phyloP scores from a whole-genome alignment of 2,888 invertebrate species.

The Dyspetes luteomarginatus region DNA sequence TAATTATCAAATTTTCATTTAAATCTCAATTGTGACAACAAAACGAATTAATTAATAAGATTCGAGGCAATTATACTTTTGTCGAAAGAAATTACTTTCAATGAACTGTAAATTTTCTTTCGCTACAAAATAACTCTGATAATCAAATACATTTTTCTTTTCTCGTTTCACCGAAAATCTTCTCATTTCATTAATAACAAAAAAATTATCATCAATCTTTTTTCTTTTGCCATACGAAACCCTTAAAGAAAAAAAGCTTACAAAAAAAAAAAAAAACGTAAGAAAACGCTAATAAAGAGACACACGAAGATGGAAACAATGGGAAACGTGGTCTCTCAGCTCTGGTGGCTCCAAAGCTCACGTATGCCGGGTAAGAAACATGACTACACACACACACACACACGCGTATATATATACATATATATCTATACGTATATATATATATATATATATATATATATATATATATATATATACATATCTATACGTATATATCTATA shows the following conservation, averaged over 20 bases:
- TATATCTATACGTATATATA: conserved; percentile 54
- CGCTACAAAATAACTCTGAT: no score
- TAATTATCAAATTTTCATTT: no score
- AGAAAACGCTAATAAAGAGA: conserved; percentile 16
- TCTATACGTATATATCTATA: background rate
- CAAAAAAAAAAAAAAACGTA: background rate
- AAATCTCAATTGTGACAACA: no score
- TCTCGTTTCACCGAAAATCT: no score
- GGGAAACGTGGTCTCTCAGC: conserved; percentile 40
- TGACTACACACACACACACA: conserved; percentile 25
- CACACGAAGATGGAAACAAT: conserved; percentile 62
- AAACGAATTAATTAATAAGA: no score
- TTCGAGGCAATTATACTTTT: no score
- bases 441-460: background rate
- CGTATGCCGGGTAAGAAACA: conserved; percentile 74
- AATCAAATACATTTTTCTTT: no score
- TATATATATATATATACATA: background rate
- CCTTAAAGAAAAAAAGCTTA: background rate
- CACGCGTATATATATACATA: background rate
- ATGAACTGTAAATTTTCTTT: no score
- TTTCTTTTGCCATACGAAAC: background rate
- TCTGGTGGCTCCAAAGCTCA: conserved; percentile 46
- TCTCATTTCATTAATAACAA: background rate
- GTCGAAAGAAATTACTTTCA: no score
- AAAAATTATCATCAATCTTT: background rate